Evolutionary conservation across 2,797 vertebrate species (phyloP).

Genomic region (Molossus molossus): DNA sequence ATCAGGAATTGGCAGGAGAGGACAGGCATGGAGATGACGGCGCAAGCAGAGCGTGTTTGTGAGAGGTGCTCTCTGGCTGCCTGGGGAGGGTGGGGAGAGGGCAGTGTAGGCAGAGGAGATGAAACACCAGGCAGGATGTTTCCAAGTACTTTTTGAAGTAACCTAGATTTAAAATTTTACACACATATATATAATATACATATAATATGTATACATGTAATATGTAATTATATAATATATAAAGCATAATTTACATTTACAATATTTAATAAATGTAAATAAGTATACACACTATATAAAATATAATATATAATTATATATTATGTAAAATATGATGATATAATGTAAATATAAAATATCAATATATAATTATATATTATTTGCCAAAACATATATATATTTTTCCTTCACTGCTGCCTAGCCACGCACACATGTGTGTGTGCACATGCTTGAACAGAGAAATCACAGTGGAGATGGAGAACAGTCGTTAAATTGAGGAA

Average conservation of each 20-base stretch:
- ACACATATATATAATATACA: background rate
- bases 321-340: background rate
- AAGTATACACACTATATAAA: background rate
- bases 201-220: too few species aligned
- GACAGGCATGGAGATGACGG: background rate
- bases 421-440: background rate
- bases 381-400: background rate
- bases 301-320: background rate
- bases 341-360: background rate
- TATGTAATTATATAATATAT: background rate
- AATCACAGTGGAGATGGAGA: background rate
- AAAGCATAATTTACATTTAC: background rate
- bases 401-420: background rate
- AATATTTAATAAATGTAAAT: background rate
- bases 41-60: background rate
- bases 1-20: background rate
- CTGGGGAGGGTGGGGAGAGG: background rate
- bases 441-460: background rate
- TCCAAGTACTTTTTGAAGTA: background rate
- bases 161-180: background rate
- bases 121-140: background rate
- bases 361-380: background rate
- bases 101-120: background rate
- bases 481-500: background rate
- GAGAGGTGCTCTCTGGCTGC: background rate